Percentiles rank a stretch among this genome's conserved stretches.
Conservation (phyloP, 2,888 invertebrate genomes). For the Trissolcus japonicus region DNA sequence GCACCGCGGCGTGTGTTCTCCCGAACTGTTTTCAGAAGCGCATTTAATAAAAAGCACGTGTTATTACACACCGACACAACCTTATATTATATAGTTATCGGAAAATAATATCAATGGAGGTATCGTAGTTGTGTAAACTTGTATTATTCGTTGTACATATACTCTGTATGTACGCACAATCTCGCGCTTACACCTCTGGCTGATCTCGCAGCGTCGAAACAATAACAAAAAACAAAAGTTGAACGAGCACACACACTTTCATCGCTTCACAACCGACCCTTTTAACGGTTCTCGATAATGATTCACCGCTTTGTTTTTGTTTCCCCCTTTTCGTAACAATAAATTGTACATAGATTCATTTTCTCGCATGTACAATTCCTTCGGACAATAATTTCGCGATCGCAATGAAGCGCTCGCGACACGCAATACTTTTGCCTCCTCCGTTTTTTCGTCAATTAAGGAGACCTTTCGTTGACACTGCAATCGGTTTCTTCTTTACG, state of each 20-base stretch:
- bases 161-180: slow-evolving; percentile 49
- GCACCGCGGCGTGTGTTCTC: slow-evolving; percentile 43
- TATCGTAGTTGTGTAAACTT: slow-evolving; percentile 12
- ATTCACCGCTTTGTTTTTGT: not conserved
- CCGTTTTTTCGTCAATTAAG: too few species aligned
- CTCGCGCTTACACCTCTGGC: slow-evolving; percentile 52
- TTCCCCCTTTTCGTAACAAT: too few species aligned
- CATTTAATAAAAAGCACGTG: slow-evolving; percentile 43
- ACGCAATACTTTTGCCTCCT: slow-evolving; percentile 8
- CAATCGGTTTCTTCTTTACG: too few species aligned
- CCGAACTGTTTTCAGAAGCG: slow-evolving; percentile 34
- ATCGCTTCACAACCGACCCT: not conserved
- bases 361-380: slow-evolving; percentile 45
- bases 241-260: too few species aligned
- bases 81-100: slow-evolving; percentile 27
- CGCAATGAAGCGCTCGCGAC: slow-evolving; percentile 18
- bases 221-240: slow-evolving; percentile 9
- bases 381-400: slow-evolving; percentile 51
- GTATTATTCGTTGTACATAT: slow-evolving; percentile 43
- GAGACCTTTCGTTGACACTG: too few species aligned
- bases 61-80: slow-evolving; percentile 43
- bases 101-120: not conserved
- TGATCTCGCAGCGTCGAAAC: slow-evolving; percentile 55
- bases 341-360: slow-evolving; percentile 8
- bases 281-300: slow-evolving; percentile 1